Base-by-base conservation (phyloP, 2,888 invertebrate genomes). In the Andrena flavipes region DNA sequence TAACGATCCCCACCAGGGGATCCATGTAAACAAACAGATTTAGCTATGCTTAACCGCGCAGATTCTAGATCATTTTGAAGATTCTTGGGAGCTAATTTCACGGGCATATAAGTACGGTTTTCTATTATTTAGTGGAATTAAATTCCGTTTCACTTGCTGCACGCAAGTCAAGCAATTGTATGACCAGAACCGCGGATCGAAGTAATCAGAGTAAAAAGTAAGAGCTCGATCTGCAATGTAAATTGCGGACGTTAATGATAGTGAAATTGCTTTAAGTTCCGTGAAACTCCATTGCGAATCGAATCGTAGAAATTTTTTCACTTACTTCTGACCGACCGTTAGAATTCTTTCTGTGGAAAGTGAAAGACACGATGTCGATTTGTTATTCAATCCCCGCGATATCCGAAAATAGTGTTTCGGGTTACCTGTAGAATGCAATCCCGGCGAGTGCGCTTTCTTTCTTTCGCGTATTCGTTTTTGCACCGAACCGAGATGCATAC, bases 361-460 rank as follows among this genome's bases (percentile, higher is more conserved):
- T 68, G 64, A 74, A 76, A 74, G 35, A 33, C 42, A 16, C 56
- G 13, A 2, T 23, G 8, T 35, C 42, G 54, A 82, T 73, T 51
- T 35, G 49, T 71, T 82, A 82, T 85, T 79, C 73, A 59, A 75
- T 72, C 20, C 23, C 51, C 8, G 49, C 48, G 62, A 48, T 42
- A 42, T 69, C 78, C 75, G 20, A 68, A 75, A 82, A 71, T 75
- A 79, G 62, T 51, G 33, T 48, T 65, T 42, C 51, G 56, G 29
- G 20, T 65, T 60, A 68, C 6, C 23, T 4, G 29, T n/a, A 29
- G 60, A 62, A 68, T 80, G 63, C 26, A 16, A 71, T 74, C 42
- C 60, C 20, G 56, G n/a, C 54, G 56, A 30, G 20, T 26, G 26
- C 13, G 26, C n/a, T 10, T 60, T 35, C 49, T 30, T 23, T 20